Evolutionary conservation across 2,797 vertebrate genomes (phyloP).

Genomic region (Galaxias olidus): DNA sequence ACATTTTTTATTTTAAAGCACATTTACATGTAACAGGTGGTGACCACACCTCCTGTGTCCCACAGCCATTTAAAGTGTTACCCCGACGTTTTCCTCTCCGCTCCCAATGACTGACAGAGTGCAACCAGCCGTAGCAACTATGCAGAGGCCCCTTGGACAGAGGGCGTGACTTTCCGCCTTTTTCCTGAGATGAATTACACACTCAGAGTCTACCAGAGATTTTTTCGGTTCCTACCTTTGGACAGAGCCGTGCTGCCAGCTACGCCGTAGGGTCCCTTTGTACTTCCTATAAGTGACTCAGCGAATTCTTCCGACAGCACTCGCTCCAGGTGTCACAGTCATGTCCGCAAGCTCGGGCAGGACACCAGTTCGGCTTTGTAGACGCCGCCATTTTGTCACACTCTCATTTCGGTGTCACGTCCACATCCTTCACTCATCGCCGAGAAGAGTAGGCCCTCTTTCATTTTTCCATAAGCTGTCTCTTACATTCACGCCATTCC

Average conservation of each 20-base stretch:
- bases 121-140: slow-evolving; percentile 35
- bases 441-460: not conserved
- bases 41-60: slow-evolving; percentile 2
- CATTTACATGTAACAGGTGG: not conserved
- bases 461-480: slow-evolving; percentile 3
- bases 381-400: slow-evolving; percentile 25
- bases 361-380: not conserved
- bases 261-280: slow-evolving; percentile 3
- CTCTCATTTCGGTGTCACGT: slow-evolving; percentile 33
- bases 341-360: slow-evolving; percentile 8
- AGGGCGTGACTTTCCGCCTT: slow-evolving; percentile 20
- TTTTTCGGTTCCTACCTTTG: not conserved
- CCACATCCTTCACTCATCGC: slow-evolving; percentile 44
- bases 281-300: slow-evolving; percentile 6
- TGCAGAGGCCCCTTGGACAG: slow-evolving; percentile 28
- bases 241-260: not conserved
- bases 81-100: not conserved
- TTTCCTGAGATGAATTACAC: slow-evolving; percentile 26
- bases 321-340: slow-evolving; percentile 38
- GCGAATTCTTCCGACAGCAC: not conserved
- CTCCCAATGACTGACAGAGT: slow-evolving; percentile 42
- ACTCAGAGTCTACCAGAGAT: slow-evolving; percentile 17
- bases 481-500: not conserved
- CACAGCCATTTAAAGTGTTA: not conserved
- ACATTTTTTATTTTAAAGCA: no score